phyloP scores from a whole-genome alignment of 2,888 invertebrate species.

The Aromia moschata region DNA sequence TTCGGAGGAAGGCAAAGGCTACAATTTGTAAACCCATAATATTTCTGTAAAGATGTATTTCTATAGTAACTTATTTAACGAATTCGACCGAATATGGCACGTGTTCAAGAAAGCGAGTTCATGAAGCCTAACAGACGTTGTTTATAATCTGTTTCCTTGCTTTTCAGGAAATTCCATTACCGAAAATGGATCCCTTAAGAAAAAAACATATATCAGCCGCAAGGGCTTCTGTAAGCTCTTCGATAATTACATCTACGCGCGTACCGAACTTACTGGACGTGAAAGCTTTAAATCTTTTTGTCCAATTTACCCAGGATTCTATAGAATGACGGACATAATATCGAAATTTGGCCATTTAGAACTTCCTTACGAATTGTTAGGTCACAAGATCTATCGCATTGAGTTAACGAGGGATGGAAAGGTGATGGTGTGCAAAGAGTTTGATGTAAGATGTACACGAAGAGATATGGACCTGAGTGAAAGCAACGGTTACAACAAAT shows the following conservation, averaged over 20 bases:
- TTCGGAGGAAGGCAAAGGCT: no score
- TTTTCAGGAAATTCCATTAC: slow-evolving; percentile 12
- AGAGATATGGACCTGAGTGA: neutral
- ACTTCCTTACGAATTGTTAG: slow-evolving; percentile 17
- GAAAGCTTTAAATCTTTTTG: slow-evolving; percentile 11
- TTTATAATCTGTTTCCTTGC: neutral
- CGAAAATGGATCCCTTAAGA: slow-evolving; percentile 4
- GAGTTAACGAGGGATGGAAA: slow-evolving; percentile 23
- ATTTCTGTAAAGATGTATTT: no score
- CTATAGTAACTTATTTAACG: no score
- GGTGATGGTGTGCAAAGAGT: slow-evolving; percentile 15
- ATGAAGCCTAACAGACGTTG: no score
- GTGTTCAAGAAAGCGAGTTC: no score
- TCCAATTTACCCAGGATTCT: slow-evolving; percentile 19
- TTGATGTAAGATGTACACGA: neutral
- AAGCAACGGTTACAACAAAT: neutral
- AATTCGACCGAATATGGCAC: no score
- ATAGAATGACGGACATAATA: slow-evolving; percentile 14
- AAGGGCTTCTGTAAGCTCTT: slow-evolving; percentile 22
- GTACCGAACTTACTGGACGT: neutral
- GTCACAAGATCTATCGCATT: slow-evolving; percentile 15
- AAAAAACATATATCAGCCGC: slow-evolving; percentile 12
- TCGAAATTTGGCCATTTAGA: slow-evolving; percentile 11
- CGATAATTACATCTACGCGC: slow-evolving; percentile 18
- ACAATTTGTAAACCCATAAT: no score